Conservation (phyloP, 2,797 vertebrate genomes). For the Pseudopleuronectes americanus region DNA sequence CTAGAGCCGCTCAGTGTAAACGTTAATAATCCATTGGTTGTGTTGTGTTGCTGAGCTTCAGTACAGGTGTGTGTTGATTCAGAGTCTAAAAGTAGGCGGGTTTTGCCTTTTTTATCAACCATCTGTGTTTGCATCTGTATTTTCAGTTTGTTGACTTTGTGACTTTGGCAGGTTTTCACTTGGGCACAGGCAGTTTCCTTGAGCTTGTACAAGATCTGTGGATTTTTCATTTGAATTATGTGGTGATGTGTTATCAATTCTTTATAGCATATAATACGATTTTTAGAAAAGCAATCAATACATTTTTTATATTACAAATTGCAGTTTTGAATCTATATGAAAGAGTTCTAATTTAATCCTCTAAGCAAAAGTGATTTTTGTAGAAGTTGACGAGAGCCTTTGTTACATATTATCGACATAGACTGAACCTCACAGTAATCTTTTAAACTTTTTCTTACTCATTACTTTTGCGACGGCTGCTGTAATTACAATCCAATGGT, state of each 20-base stretch:
- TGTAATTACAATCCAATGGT: constrained; percentile 62
- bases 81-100: too few species aligned
- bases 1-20: neutral
- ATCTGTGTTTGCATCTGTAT: too few species aligned
- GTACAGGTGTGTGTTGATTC: too few species aligned
- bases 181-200: neutral
- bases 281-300: neutral
- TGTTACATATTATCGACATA: constrained; percentile 12
- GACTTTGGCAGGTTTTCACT: too few species aligned
- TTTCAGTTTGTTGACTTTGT: too few species aligned
- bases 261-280: too few species aligned
- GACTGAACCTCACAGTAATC: constrained; percentile 1
- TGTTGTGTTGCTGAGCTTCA: too few species aligned
- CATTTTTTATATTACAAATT: neutral
- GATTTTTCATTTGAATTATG: neutral
- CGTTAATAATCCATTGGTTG: neutral
- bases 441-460: constrained; percentile 40
- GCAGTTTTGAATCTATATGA: neutral
- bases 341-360: neutral
- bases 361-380: neutral
- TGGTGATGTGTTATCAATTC: neutral
- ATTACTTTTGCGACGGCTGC: constrained; percentile 40
- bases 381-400: neutral
- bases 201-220: too few species aligned
- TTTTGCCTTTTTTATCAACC: too few species aligned